Base-by-base conservation (phyloP, 1,140 invertebrate species). In the Sarcophaga peregrina region DNA sequence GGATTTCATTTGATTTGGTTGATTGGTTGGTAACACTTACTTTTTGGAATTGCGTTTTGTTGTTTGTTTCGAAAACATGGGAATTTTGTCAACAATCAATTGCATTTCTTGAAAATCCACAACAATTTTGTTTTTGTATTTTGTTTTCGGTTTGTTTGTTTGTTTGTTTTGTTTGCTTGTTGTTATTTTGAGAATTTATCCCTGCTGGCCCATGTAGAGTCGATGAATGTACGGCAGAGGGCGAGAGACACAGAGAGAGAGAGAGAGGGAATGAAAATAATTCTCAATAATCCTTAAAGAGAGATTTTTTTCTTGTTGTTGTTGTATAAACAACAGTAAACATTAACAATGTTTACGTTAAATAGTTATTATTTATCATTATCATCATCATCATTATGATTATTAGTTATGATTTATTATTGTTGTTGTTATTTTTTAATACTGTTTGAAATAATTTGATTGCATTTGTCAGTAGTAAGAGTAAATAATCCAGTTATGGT, bases 51-150 rank as follows among this genome's bases (percentile, higher is more conserved):
- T 90, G 84, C 88, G 88, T 87, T 90, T 89, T 86, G 88, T 86
- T 87, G 87, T 89, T 88, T 90, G 88, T 88, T 90, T 90, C 88
- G 88, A 90, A 89, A 90, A 90, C 88, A 90, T 90, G 88, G 88
- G 88, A 89, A 89, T 89, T 89, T 89, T 89, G 88, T 89, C 88
- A 87, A 89, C 87, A 88, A 89, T 89, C 86, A 90, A 87, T 89
- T 90, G 88, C 88, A 90, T 90, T 86, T 87, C 88, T 88, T 86
- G 87, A 89, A 85, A 89, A 88, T 76, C 74, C 45, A 15, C 3
- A 46, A 9, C 45, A 48, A 76, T 68, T 20, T 20, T 17, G 10
- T 37, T 37, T 37, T 37, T 37, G 25, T 37, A 37, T 37, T 37
- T 37, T 37, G 25, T 37, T 37, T 37, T 37, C 25, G 25, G 25